Evolutionary conservation across 2,888 invertebrate species (phyloP), one percentile per base, ranked within the genome.

Genomic region (Ophion ventricosus): DNA sequence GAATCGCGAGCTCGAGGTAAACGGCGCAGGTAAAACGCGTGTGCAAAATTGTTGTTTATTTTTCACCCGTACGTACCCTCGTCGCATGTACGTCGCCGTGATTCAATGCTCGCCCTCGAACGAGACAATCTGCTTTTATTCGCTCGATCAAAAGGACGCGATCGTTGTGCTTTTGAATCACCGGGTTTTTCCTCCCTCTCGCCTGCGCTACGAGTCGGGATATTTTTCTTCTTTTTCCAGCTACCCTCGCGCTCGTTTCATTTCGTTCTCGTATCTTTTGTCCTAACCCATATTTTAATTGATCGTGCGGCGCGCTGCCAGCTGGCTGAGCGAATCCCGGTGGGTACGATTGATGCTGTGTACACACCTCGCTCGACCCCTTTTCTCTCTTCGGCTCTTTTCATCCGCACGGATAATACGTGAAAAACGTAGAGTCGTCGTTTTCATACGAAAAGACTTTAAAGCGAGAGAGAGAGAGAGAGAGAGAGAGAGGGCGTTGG

Each of bases 211-310:
- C 25, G 20, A 54, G 5, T 8, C 26, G 25, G 3, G 1, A 67
- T 7, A 11, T 49, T 49, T 61, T 63, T 49, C 20, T 17, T 69
- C 26, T 63, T 63, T 74, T 49, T 29, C 14, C 56, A 35, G 29
- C 26, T 20, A 25, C 40, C 14, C 61, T 35, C 4, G 5, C 4
- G 35, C 35, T 35, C 35, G 7, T 35, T 35, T 17, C 59, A 56
- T 54, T 56, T 78, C 23, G 17, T 56, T 23, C 43, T 35, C 49
- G 11, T 29, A n/a, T n/a, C n/a, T 69, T 73, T 73, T 77, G 77
- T 73, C 72, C 84, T n/a, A n/a, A 86, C 84, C 86, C 88, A 90
- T 89, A 88, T 90, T 90, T 90, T 90, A 90, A 90, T 90, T 90
- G 90, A 90, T 90, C 88, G 87, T 83, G 74, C 78, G 14, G 49